phyloP scores from a whole-genome alignment of 2,888 invertebrate species.

The Aelia acuminata region DNA sequence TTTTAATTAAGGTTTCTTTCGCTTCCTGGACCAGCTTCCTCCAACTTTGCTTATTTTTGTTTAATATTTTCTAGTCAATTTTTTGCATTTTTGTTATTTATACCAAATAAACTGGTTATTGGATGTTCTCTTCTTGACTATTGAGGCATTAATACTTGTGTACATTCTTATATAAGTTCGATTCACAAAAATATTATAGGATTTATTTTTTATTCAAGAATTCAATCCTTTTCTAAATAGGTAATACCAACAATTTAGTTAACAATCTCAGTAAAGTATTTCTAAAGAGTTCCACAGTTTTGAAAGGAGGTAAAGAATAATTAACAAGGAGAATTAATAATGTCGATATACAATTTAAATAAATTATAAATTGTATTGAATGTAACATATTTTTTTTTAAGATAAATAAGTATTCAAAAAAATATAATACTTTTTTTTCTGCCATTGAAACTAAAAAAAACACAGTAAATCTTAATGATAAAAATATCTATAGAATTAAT shows the following conservation, averaged over 20 bases:
- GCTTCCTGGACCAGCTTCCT: too few species aligned
- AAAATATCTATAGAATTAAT: not conserved
- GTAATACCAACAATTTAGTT: not conserved
- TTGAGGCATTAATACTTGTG: too few species aligned
- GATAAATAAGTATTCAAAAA: slow-evolving; percentile 6
- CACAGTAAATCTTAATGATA: not conserved
- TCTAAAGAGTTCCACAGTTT: not conserved
- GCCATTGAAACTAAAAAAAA: slow-evolving; percentile 3
- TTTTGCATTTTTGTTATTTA: too few species aligned
- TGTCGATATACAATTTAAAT: slow-evolving; percentile 21
- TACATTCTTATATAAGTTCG: not conserved
- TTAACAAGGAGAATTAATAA: not conserved
- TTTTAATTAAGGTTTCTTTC: too few species aligned
- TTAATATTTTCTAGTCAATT: too few species aligned
- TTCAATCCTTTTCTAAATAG: not conserved
- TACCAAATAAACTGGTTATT: too few species aligned
- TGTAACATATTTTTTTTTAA: slow-evolving; percentile 9
- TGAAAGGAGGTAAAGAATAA: not conserved
- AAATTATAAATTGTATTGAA: slow-evolving; percentile 24
- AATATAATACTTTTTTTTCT: slow-evolving; percentile 18
- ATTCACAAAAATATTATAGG: not conserved
- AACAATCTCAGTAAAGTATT: not conserved
- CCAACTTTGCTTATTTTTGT: too few species aligned
- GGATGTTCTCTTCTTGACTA: too few species aligned
- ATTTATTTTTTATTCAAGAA: not conserved